A percentile compares a stretch with the other conserved stretches of the same genome.
phyloP scores from a whole-genome alignment of 2,113 vertebrate genomes.

The Cyanoliseus patagonus region DNA sequence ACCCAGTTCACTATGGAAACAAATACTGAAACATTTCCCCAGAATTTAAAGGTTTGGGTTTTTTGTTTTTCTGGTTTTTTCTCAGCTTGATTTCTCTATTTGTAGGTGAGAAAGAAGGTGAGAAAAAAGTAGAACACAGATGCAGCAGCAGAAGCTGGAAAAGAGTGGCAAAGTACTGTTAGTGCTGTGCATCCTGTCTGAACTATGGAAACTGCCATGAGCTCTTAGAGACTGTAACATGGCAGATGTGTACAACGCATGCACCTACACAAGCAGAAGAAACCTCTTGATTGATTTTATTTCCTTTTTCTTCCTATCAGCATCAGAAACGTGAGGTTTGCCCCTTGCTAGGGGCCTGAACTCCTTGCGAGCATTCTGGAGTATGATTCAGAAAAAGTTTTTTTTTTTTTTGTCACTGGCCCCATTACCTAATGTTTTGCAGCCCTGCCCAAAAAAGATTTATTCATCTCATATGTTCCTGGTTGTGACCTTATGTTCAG shows the following conservation, averaged over 20 bases:
- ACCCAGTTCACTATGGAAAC: not conserved
- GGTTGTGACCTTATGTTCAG: constrained; percentile 57
- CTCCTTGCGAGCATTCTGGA: not conserved
- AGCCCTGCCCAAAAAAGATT: constrained; percentile 50
- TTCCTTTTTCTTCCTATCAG: not conserved
- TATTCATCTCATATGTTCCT: constrained; percentile 55
- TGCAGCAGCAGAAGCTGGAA: not conserved
- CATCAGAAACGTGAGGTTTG: not conserved
- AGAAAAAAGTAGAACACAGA: not conserved
- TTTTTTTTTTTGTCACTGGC: constrained; percentile 21
- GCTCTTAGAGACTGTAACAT: not conserved
- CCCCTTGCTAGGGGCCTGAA: not conserved
- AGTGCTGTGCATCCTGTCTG: not conserved
- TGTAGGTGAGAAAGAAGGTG: not conserved
- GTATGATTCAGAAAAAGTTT: constrained; percentile 27
- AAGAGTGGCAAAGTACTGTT: not conserved
- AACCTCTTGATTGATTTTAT: not conserved
- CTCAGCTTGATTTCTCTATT: not conserved
- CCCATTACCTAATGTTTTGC: constrained; percentile 65
- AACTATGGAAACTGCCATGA: not conserved
- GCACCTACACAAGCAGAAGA: not conserved
- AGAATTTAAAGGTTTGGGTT: not conserved
- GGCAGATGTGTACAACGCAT: too few relatives aligned
- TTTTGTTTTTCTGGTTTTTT: not conserved
- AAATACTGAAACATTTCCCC: not conserved